Evolutionary conservation across 2,113 vertebrate genomes (phyloP).

Genomic region (Anguilla rostrata): DNA sequence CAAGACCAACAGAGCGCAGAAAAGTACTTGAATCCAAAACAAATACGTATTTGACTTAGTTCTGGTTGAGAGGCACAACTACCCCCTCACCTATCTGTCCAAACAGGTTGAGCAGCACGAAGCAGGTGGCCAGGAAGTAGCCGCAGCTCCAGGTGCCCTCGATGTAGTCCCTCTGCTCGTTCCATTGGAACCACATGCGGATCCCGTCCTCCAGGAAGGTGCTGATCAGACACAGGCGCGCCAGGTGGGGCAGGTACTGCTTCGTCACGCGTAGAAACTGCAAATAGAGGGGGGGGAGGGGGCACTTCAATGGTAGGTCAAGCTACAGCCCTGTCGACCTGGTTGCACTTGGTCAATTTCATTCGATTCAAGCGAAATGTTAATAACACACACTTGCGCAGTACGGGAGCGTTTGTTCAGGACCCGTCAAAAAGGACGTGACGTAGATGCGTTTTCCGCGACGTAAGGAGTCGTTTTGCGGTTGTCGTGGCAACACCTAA

Average conservation of each 20-base stretch:
- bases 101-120: conserved; percentile 85
- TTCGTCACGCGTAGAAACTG: conserved; percentile 88
- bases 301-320: neutral
- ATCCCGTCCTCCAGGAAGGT: conserved; percentile 92
- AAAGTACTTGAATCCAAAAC: too few species aligned
- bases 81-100: conserved; percentile 82
- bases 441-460: too few species aligned
- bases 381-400: too few species aligned
- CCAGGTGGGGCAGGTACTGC: conserved; percentile 87
- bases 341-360: neutral
- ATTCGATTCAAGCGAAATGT: too few species aligned
- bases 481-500: neutral
- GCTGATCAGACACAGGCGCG: conserved; percentile 86
- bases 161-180: conserved; percentile 88
- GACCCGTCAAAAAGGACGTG: too few species aligned
- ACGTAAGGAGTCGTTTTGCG: neutral
- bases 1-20: too few species aligned
- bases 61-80: neutral
- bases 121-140: conserved; percentile 79
- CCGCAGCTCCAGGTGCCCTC: conserved; percentile 84
- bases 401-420: too few species aligned
- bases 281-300: neutral
- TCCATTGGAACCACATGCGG: conserved; percentile 94
- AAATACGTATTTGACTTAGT: too few species aligned
- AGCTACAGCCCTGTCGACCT: neutral